Base-by-base conservation (phyloP, 2,113 vertebrate genomes). In the Semnornis frantzii region DNA sequence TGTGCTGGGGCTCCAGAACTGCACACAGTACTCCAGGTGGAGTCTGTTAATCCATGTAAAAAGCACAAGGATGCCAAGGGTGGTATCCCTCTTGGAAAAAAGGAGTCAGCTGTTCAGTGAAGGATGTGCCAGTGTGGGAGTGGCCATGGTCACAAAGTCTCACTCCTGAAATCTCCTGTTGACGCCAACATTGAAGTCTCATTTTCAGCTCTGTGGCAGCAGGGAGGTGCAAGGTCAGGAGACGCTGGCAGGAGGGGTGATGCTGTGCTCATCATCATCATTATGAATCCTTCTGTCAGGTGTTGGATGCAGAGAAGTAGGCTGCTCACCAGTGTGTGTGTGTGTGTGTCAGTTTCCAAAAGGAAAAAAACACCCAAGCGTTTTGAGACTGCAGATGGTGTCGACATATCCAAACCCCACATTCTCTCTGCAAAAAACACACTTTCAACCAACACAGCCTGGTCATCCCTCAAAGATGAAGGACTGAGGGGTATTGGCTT, bases 401-500 rank as follows among this genome's bases (percentile, higher is more conserved):
- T 64, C 73, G 48, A 58, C 0, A 19, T 74, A 88, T 93, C 60
- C 79, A 86, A 86, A 84, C 33, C 46, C 59, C 28, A 6, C 1
- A 31, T 39, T 90, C 25, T 92, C 62, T 82, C 73, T 44, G 83
- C 65, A 93, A 94, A 88, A 86, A 71, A 74, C 48, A 54, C 31
- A 16, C 58, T 88, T 88, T 50, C 65, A 95, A 71, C 42, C 19
- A 42, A 19, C 17, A 50, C 1, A 64, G 58, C 27, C 75, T 12
- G 75, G 73, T 28, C 44, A 77, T 74, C 42, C 65, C 39, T 31
- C 8, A 28, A 50, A 86, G 70, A 84, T 65, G 73, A 90, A 92
- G 82, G 81, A 3, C 3, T 1, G 3, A 84, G 66, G 30, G 58
- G 58, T 58, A 86, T 81, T 1, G 3, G 69, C 6, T 88, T 86